Evolutionary conservation across 2,888 invertebrate genomes (phyloP).

Genomic region (Seira ritae): DNA sequence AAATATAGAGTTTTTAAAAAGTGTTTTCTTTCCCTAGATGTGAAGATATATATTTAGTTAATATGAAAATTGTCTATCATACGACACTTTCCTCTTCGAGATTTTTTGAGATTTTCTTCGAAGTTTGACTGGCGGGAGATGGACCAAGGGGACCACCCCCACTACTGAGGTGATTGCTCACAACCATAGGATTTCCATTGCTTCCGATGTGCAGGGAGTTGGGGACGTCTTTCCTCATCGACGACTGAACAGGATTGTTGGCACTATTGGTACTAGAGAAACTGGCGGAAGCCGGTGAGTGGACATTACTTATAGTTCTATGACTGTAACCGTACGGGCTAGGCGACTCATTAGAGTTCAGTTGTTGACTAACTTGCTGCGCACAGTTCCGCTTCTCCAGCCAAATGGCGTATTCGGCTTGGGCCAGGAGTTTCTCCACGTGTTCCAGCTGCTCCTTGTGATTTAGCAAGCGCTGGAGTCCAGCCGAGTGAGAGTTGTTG

Average conservation of each 20-base stretch:
- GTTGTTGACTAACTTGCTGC: conserved; percentile 73
- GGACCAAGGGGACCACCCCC: conserved; percentile 38
- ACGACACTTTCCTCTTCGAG: conserved; percentile 74
- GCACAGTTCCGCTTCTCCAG: conserved; percentile 73
- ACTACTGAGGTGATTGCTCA: conserved; percentile 67
- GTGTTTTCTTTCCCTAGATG: no score
- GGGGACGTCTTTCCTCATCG: conserved; percentile 56
- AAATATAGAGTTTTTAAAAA: conserved; percentile 7
- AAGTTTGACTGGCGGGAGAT: conserved; percentile 63
- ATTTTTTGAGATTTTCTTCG: conserved; percentile 73
- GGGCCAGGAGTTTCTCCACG: conserved; percentile 73
- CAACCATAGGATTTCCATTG: conserved; percentile 65
- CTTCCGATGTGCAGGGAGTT: conserved; percentile 49
- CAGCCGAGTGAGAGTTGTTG: conserved; percentile 73
- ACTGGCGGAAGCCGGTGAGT: conserved; percentile 69
- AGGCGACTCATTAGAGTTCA: conserved; percentile 71
- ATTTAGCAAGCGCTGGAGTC: conserved; percentile 73
- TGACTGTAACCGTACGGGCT: conserved; percentile 71
- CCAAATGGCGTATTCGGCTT: conserved; percentile 74
- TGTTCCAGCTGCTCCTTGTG: conserved; percentile 74
- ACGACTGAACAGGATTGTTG: conserved; percentile 65
- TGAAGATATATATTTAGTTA: no score
- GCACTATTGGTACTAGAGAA: conserved; percentile 72
- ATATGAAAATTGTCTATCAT: no score
- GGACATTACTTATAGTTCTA: conserved; percentile 57